These are phyloP conservation scores for Meriones unguiculatus DNA, from an alignment of 2,113 vertebrate genomes.

Conservation along the genomic window DNA sequence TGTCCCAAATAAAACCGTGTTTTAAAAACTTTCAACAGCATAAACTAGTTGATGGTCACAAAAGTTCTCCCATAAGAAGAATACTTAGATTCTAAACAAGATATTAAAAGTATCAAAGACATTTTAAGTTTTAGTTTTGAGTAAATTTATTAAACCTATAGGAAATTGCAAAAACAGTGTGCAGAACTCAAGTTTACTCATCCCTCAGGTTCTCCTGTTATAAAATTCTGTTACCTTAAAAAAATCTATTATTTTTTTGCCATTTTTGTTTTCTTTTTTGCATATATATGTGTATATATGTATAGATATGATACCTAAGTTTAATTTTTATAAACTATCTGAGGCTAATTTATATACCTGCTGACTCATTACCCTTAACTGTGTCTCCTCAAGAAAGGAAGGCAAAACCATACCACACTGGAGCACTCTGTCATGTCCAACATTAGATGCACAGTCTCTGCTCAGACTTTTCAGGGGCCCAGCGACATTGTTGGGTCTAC, in stretches of 20 bases:
- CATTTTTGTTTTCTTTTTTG: background rate
- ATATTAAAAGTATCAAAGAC: background rate
- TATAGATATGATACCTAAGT: background rate
- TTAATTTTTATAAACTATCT: conserved; percentile 1
- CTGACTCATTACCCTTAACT: background rate
- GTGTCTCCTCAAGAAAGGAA: background rate
- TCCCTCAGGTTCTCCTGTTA: background rate
- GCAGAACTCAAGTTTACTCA: background rate
- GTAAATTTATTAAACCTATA: conserved; percentile 45
- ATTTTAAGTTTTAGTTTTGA: conserved; percentile 59
- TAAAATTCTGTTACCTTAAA: background rate
- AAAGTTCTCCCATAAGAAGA: background rate
- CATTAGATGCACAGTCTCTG: background rate
- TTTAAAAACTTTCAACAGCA: background rate
- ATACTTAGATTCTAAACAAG: conserved; percentile 19
- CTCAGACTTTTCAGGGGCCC: background rate
- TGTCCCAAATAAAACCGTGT: background rate
- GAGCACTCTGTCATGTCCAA: background rate
- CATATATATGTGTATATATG: background rate
- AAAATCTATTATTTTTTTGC: background rate
- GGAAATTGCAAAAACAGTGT: conserved; percentile 13
- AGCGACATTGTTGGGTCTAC: background rate
- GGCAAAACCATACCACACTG: background rate
- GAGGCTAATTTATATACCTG: background rate
- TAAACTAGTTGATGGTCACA: background rate